These are phyloP conservation scores for Listrodromus nycthemerus DNA, from an alignment of 2,888 invertebrate species.

Conservation along the genomic window DNA sequence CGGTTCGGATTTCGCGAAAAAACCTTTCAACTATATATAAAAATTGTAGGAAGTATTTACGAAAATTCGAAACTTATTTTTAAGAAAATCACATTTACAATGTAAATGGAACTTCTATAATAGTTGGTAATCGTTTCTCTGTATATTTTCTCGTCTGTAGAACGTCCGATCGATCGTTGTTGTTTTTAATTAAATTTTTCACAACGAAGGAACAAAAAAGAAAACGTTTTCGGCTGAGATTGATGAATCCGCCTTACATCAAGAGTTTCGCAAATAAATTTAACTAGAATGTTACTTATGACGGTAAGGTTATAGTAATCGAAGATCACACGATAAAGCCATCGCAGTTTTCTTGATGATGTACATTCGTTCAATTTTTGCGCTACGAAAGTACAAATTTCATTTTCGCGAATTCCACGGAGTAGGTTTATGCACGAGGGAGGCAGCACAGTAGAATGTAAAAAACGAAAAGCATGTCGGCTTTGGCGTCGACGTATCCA, in stretches of 20 bases:
- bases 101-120: too few species aligned
- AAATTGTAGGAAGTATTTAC: too few species aligned
- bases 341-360: not conserved
- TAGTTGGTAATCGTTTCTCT: too few species aligned
- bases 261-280: too few species aligned
- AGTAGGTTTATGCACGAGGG: not conserved
- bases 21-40: too few species aligned
- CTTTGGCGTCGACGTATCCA: constrained; percentile 52
- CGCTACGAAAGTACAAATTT: not conserved
- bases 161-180: not conserved
- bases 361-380: not conserved
- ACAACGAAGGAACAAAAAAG: too few species aligned
- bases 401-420: not conserved
- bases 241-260: too few species aligned
- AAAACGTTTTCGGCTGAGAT: too few species aligned
- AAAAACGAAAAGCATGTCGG: constrained; percentile 31
- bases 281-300: not conserved
- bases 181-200: not conserved
- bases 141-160: too few species aligned
- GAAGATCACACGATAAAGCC: not conserved
- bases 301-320: not conserved
- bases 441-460: not conserved
- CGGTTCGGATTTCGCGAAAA: too few species aligned
- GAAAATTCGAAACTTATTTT: not conserved
- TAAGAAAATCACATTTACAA: not conserved